Evolutionary conservation across 2,113 vertebrate genomes (phyloP), one percentile per base, ranked within the genome.

Genomic region (Donacobius atricapilla): DNA sequence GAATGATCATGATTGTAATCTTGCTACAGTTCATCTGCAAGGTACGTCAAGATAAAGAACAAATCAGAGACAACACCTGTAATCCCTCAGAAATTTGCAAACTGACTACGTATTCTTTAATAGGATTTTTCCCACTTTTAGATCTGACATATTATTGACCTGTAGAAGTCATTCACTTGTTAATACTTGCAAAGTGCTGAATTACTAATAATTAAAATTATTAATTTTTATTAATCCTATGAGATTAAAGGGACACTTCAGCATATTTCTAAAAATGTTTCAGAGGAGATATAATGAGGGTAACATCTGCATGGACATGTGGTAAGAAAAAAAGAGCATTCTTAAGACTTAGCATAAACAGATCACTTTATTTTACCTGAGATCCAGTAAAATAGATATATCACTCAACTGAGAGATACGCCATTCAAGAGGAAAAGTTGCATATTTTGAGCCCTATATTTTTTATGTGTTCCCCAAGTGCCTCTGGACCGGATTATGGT

Each of bases 1-100:
- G 12, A 89, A 83, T 80, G 64, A 64, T 83, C 16, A 8, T 64
- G 83, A 91, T 86, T 86, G 53, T 91, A 94, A 86, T 97, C 86
- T 95, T 92, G 22, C 73, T 86, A 86, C 39, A 69, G 89, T 80
- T 92, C 75, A 69, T 80, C 63, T 87, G 83, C 69, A 73, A 87
- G 60, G 28, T 25, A 75, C 56, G 68, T 85, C 85, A 93, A 93
- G 88, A 83, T 90, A 92, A 96, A 96, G 47, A 91, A 33, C 56
- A 94, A 94, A 81, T 89, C 65, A 93, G 94, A 96, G 91, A 87
- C 77, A 89, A 68, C 85, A 89, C n/a, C 39, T 0, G 0, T 56
- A 90, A 93, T 89, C 72, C 58, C 90, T 50, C 23, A 84, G 22
- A 51, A 84, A 77, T 94, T 94, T 89, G n/a, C 37, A 94, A 51